A percentile compares a stretch with the other conserved stretches of the same genome.
Conservation (phyloP, 2,797 vertebrate species). For the Centroberyx gerrardi region DNA sequence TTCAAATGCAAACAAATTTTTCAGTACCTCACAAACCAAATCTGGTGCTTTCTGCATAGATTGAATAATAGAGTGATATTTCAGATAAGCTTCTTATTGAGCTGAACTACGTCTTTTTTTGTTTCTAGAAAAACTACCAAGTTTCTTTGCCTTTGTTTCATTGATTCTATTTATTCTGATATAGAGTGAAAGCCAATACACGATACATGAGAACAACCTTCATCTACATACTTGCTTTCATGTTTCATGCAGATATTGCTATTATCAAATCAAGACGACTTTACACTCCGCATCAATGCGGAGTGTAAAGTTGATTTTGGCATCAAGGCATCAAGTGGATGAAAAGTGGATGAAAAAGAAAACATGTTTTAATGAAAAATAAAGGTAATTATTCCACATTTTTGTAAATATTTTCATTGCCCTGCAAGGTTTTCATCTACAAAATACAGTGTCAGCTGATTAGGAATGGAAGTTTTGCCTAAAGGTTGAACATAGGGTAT, state of each 20-base stretch:
- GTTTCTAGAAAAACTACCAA: neutral
- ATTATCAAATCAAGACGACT: neutral
- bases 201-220: slow-evolving; percentile 15
- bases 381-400: slow-evolving; percentile 25
- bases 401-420: neutral
- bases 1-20: too few relatives aligned
- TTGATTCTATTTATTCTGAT: slow-evolving; percentile 52
- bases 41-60: too few relatives aligned
- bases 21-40: too few relatives aligned
- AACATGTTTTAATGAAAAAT: slow-evolving; percentile 7
- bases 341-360: neutral
- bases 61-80: too few relatives aligned
- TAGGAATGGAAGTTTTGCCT: too few relatives aligned
- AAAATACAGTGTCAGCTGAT: too few relatives aligned
- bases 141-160: slow-evolving; percentile 3
- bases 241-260: slow-evolving; percentile 39
- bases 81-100: neutral
- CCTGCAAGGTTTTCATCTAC: neutral
- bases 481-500: too few relatives aligned
- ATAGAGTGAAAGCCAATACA: slow-evolving; percentile 39
- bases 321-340: neutral
- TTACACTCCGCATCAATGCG: neutral
- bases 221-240: slow-evolving; percentile 28
- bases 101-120: neutral
- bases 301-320: slow-evolving; percentile 6